Conservation (phyloP, 2,113 vertebrate genomes). For the Microcebus griseorufus region DNA sequence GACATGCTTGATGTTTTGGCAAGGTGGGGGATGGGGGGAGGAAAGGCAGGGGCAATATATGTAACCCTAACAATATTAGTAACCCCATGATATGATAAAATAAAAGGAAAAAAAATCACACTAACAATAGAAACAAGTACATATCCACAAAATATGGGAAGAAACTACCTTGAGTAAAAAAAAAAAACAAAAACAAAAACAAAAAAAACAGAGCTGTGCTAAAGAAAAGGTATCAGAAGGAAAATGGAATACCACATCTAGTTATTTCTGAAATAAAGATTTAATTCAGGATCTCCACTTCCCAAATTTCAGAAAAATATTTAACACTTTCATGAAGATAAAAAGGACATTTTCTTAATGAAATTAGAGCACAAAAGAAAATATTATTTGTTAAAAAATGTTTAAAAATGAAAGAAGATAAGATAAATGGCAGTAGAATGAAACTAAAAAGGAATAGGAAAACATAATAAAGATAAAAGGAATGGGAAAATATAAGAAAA, state of each 20-base stretch:
- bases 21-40: too few relatives aligned
- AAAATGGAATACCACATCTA: background rate
- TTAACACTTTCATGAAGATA: background rate
- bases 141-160: background rate
- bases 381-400: background rate
- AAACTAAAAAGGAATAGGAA: background rate
- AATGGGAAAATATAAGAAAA: background rate
- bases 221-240: background rate
- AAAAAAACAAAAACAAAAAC: background rate
- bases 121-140: background rate
- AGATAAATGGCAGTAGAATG: background rate
- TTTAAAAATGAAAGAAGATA: background rate
- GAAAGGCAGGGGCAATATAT: too few relatives aligned
- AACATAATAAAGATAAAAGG: background rate
- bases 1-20: too few relatives aligned
- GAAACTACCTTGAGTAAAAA: background rate
- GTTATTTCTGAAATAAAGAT: background rate
- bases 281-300: background rate
- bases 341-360: background rate
- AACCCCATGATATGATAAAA: too few relatives aligned
- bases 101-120: background rate
- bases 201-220: background rate
- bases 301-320: background rate
- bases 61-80: too few relatives aligned
- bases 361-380: background rate